Evolutionary conservation across 92 coral and sea anemone genomes (phyloP).

Genomic region (Actinostola sp.): DNA sequence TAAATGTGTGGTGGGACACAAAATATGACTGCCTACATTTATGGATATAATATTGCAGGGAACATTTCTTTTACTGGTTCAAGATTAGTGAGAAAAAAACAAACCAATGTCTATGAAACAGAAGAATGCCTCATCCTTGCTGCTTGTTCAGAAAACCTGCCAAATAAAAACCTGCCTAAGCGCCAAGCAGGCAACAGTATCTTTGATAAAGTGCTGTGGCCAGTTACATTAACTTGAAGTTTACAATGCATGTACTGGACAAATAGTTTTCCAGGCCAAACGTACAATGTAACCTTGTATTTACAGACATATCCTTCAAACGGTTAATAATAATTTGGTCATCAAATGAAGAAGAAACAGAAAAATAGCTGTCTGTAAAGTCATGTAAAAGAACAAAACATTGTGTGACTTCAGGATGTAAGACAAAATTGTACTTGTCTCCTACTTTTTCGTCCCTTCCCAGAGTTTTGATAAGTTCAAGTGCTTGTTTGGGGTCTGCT

Average conservation of each 20-base stretch:
- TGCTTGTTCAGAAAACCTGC: background rate
- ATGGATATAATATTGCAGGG: conserved; percentile 55
- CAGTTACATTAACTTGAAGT: no score
- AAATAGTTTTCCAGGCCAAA: no score
- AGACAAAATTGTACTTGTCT: conserved; percentile 42
- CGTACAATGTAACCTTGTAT: no score
- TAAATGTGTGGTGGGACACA: conserved; percentile 70
- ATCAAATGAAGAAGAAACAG: no score
- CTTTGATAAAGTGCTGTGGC: no score
- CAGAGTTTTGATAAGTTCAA: conserved; percentile 24
- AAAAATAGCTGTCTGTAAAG: conserved; percentile 8
- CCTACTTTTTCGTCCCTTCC: conserved; percentile 26
- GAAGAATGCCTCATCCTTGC: conserved; percentile 15
- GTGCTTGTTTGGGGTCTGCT: conserved; percentile 24
- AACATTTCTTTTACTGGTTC: conserved; percentile 33
- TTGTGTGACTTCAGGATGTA: conserved; percentile 18
- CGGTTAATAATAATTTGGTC: no score
- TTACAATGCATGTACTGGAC: no score
- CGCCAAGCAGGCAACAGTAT: no score
- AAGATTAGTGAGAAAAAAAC: conserved; percentile 44
- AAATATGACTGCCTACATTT: conserved; percentile 59
- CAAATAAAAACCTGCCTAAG: background rate
- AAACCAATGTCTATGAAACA: conserved; percentile 51
- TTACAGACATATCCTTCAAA: no score
- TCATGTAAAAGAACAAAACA: conserved; percentile 43